These are phyloP conservation scores for Sebastes fasciatus DNA, from an alignment of 2,113 vertebrate genomes.

Conservation along the genomic window DNA sequence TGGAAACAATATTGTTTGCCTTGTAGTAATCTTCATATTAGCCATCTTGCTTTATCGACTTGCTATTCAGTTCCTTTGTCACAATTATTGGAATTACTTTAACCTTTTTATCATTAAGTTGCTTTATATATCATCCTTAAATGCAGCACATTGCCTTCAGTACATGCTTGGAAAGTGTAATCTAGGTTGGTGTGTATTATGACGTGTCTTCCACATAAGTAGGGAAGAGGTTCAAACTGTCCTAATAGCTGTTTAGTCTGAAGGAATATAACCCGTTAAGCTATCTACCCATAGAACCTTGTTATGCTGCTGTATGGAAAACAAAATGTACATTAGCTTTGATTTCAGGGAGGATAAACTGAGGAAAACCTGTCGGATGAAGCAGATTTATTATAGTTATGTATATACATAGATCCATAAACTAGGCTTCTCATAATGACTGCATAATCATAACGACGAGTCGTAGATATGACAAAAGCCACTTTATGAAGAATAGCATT, in stretches of 20 bases:
- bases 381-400: constrained; percentile 45
- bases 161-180: constrained; percentile 39
- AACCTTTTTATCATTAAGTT: neutral
- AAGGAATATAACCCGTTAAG: constrained; percentile 24
- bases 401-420: constrained; percentile 48
- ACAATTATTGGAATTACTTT: neutral
- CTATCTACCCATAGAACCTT: constrained; percentile 17
- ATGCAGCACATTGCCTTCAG: constrained; percentile 58
- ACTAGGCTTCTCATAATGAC: constrained; percentile 43
- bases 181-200: constrained; percentile 40
- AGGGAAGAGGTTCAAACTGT: constrained; percentile 32
- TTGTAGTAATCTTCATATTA: constrained; percentile 26
- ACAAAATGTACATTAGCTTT: constrained; percentile 58
- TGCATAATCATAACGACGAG: constrained; percentile 37
- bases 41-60: constrained; percentile 2
- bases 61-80: constrained; percentile 3
- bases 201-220: constrained; percentile 43
- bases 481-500: constrained; percentile 63
- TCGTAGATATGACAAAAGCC: constrained; percentile 41
- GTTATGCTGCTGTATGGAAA: constrained; percentile 51
- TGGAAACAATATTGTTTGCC: constrained; percentile 36
- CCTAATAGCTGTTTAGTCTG: constrained; percentile 10
- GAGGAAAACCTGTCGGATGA: constrained; percentile 52
- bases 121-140: constrained; percentile 37
- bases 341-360: constrained; percentile 57